These are phyloP conservation scores for Halichondria panicea DNA, from an alignment of 37 sponge, comb jelly and placozoan species.

Conservation along the genomic window DNA sequence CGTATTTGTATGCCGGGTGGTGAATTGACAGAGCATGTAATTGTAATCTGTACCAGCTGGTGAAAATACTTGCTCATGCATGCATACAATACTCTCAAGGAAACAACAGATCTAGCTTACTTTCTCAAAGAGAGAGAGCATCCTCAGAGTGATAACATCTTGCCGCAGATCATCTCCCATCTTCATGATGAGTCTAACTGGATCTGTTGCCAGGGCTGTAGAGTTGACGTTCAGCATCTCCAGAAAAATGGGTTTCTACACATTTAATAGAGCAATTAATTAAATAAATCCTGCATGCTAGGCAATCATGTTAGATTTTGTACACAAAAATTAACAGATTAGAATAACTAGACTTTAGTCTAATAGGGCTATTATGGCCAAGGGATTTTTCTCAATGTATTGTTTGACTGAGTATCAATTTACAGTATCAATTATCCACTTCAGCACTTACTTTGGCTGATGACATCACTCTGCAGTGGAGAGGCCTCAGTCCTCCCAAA, in stretches of 20 bases:
- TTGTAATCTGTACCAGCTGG: too few relatives aligned
- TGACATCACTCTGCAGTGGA: slow-evolving; percentile 38
- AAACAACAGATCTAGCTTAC: slow-evolving; percentile 8
- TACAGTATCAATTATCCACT: too few relatives aligned
- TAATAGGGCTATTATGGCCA: too few relatives aligned
- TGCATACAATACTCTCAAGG: too few relatives aligned
- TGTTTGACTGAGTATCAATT: too few relatives aligned
- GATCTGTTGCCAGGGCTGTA: neutral
- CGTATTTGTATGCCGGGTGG: too few relatives aligned
- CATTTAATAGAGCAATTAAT: neutral
- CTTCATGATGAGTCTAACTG: slow-evolving; percentile 57
- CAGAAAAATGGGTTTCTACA: slow-evolving; percentile 73
- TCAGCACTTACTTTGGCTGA: slow-evolving; percentile 40
- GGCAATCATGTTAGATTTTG: too few relatives aligned
- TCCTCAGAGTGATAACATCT: slow-evolving; percentile 74
- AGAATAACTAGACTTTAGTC: too few relatives aligned
- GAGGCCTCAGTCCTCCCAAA: slow-evolving; percentile 24
- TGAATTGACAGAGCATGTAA: too few relatives aligned
- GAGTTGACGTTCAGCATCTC: slow-evolving; percentile 50
- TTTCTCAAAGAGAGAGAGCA: slow-evolving; percentile 67
- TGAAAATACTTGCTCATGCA: too few relatives aligned
- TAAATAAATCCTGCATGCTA: neutral
- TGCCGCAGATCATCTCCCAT: slow-evolving; percentile 79
- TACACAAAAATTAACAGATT: too few relatives aligned
- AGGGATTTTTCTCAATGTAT: too few relatives aligned